Base-by-base conservation (phyloP, 2,888 invertebrate species). In the Amphipoea lucens region DNA sequence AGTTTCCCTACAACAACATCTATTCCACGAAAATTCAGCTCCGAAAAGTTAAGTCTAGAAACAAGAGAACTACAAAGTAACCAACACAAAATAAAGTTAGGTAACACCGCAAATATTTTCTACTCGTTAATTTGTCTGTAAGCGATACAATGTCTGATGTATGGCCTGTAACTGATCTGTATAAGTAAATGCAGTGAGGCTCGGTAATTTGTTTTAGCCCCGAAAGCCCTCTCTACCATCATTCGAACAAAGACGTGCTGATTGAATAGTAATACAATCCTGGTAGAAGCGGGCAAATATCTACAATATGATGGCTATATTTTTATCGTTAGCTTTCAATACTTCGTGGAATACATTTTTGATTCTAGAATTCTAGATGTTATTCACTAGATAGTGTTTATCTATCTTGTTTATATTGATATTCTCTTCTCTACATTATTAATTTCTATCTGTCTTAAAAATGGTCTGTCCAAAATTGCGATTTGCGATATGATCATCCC, bases 181-280 rank as follows among this genome's bases (percentile, higher is more conserved):
- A 92, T 93, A 93, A 95, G 94, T 94, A 93, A 95, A 95, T 92
- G 94, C 88, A 88, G 89, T 81, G 84, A 83, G 79, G 78, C 76
- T 85, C 82, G 75, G 85, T 87, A 90, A 94, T 94, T 95, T 94
- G 92, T 94, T 94, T 92, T 92, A 90, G 90, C 91, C 87, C 90
- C 88, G 80, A 88, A 91, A 90, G 87, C 87, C 86, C 89, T 90
- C 89, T 86, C 86, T 90, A 86, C 86, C 91, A 90, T 92, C 92
- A 90, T 91, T 92, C 91, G 92, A 93, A 93, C 93, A 93, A 92
- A 92, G 92, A 93, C 88, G 85, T 91, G 88, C 91, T 94, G 95
- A 95, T 95, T 95, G 95, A 92, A 94, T 93, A 91, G 95, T 94
- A 95, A 95, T 90, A 92, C 91, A 93, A 95, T 94, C 92, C 91